Base-by-base conservation (phyloP, 1,140 invertebrate genomes). In the Trichonephila clavipes region DNA sequence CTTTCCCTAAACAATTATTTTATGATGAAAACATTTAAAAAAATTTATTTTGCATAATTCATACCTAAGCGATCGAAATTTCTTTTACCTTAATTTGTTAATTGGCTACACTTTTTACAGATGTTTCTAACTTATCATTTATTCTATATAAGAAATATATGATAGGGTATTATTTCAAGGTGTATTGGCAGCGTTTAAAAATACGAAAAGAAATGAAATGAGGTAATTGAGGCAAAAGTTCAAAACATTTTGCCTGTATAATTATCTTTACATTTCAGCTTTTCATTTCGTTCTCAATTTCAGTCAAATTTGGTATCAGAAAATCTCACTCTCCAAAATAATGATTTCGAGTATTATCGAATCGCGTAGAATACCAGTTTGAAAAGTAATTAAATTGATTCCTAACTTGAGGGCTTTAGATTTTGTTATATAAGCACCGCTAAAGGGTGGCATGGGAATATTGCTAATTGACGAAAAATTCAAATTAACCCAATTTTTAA, bases 181-280 rank as follows among this genome's bases (percentile, higher is more conserved):
- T 34, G 6, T 77, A 28, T 16, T 40, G 18, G 6, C 7, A 40
- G 18, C 6, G 5, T 19, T 77, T 34, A 18, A 77, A n/a, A 77
- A 77, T 4, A 2, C 24, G 28, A 16, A 18, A 77, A 77, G 5
- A 18, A 69, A n/a, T 2, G n/a, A 12, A 28, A 34, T 77, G 0
- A 7, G 72, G 34, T 77, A 18, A 77, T 77, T 77, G 72, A 40
- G 72, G 72, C 28, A 77, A 77, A 19, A 40, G 72, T 77, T 77
- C 72, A 34, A 40, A 77, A 24, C 72, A 77, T 77, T 77, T 77
- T 77, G 72, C 18, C 72, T 34, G 6, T 34, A 28, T 19, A 77
- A 77, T 77, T 77, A 40, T 34, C 28, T 40, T 40, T 1, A 77
- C 14, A 34, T 2, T 18, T 77, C 28, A 18, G 7, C 18, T 77